Base-by-base conservation (phyloP, 1,140 invertebrate genomes). In the Drosophila pseudoobscura region DNA sequence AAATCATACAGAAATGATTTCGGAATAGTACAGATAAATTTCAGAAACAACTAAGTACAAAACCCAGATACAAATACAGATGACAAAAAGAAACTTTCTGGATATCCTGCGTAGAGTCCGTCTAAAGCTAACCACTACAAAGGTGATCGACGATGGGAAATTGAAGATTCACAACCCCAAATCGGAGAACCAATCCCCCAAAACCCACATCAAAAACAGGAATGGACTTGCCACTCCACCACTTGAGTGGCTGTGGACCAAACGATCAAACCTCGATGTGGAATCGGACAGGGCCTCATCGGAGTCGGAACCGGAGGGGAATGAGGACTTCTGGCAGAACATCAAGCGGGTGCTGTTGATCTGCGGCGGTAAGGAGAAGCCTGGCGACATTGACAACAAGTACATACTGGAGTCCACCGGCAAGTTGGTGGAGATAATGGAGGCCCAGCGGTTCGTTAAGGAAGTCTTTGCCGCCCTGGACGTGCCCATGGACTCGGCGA, bases 401-500 rank as follows among this genome's bases (percentile, higher is more conserved):
- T 8, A 31, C 24, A 5, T 9, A 9, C 9, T 4, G 1, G 17
- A 57, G 9, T 44, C 47, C 4, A 15, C 11, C 11, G 15, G 35
- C 2, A 22, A 41, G 0, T 5, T 79, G 26, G 62, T 76, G 0
- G 56, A 56, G 53, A 60, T 79, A 2, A 44, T 82, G 4, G 72
- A 66, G 45, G 57, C 51, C 7, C 79, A 78, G 31, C 62, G 58
- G 1, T 83, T 82, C 26, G 65, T 82, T 13, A 49, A 52, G 13
- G 71, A 78, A 29, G 59, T 75, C 0, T 78, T 75, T n/a, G 44
- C 52, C 6, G 75, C 79, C 20, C 43, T 82, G 60, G 24, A 72
- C 6, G 78, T 83, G 45, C 65, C 79, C 7, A 9, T 15, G 2
- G 45, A 63, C 7, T 94, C 96, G 75, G 96, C 96, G 0, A 80